A percentile compares a stretch with the other conserved stretches of the same genome.
Conservation (phyloP, 2,797 vertebrate species). For the Cossypha caffra region DNA sequence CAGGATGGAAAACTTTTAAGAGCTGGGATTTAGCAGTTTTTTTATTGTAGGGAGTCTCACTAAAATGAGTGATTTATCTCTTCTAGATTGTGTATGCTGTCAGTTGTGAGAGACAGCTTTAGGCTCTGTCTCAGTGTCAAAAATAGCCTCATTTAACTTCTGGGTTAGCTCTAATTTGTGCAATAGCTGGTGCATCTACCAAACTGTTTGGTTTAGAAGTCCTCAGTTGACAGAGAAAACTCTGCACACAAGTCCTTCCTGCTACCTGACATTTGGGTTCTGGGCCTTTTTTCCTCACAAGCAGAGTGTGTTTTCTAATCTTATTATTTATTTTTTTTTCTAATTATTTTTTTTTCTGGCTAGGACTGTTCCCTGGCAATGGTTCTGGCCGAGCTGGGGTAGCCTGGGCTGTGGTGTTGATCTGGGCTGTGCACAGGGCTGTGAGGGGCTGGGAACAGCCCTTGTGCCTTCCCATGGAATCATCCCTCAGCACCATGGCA, state of each 20-base stretch:
- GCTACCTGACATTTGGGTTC: not conserved
- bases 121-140: rapidly evolving
- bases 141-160: not conserved
- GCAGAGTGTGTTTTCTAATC: not conserved
- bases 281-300: not conserved
- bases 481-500: rapidly evolving
- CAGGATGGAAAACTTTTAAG: not conserved
- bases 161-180: not conserved
- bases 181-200: not conserved
- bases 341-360: not conserved
- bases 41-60: not conserved
- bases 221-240: not conserved
- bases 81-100: not conserved
- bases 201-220: not conserved
- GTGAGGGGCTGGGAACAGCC: not conserved
- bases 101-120: not conserved
- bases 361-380: rapidly evolving
- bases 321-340: too few species aligned
- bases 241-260: not conserved
- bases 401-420: not conserved
- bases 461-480: not conserved
- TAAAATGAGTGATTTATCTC: not conserved
- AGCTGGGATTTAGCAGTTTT: not conserved
- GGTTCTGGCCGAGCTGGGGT: not conserved
- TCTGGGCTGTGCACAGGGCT: not conserved